Evolutionary conservation across 2,797 vertebrate genomes (phyloP).

Genomic region (Onychomys arenicola): DNA sequence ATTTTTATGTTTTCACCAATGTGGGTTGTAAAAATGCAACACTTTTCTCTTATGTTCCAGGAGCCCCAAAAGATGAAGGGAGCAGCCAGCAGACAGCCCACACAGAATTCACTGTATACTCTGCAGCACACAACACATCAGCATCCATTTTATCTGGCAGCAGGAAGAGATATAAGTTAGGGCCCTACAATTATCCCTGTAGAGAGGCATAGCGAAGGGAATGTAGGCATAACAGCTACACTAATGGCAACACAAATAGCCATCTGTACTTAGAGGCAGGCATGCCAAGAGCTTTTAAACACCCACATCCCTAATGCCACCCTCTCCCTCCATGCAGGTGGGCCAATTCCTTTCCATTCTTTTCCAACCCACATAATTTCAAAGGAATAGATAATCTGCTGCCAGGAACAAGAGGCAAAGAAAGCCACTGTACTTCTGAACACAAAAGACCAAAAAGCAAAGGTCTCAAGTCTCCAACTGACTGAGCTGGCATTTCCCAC

Average conservation of each 20-base stretch:
- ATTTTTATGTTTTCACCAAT: constrained; percentile 54
- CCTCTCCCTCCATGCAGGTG: constrained; percentile 69
- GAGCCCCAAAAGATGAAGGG: constrained; percentile 20
- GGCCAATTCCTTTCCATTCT: constrained; percentile 74
- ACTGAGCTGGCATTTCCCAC: background rate
- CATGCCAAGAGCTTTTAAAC: constrained; percentile 74
- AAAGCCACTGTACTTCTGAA: constrained; percentile 46
- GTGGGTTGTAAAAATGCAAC: background rate
- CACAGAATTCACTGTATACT: constrained; percentile 40
- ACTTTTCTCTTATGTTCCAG: constrained; percentile 20
- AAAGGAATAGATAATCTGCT: constrained; percentile 66
- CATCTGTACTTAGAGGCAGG: constrained; percentile 50
- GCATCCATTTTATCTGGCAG: constrained; percentile 73
- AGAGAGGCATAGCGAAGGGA: constrained; percentile 65
- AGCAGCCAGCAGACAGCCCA: constrained; percentile 49
- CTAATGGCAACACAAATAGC: constrained; percentile 75
- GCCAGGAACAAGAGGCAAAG: constrained; percentile 62
- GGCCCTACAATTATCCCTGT: constrained; percentile 77
- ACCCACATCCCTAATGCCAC: constrained; percentile 68
- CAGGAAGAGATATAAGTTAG: constrained; percentile 67
- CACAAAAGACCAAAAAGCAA: constrained; percentile 58
- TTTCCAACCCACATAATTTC: constrained; percentile 69
- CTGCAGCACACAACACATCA: constrained; percentile 49
- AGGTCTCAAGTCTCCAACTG: background rate
- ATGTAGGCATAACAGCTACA: constrained; percentile 62